Percentiles rank a stretch among this genome's conserved stretches.
Conservation (phyloP, 2,113 vertebrate genomes). For the Myanophis thanlyinensis region DNA sequence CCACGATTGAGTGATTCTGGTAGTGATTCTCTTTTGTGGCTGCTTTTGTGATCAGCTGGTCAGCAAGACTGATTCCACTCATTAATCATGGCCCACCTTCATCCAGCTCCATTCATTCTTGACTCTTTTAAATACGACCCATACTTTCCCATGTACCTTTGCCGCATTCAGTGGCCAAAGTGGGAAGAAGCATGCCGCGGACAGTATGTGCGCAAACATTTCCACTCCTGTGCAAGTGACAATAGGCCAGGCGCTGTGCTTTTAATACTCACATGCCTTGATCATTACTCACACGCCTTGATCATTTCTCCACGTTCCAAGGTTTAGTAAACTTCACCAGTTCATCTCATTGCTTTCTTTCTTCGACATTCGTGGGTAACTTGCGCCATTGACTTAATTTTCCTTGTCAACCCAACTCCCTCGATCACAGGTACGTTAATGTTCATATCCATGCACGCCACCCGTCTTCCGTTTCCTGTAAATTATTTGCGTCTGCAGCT, state of each 20-base stretch:
- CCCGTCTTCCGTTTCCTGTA: not conserved
- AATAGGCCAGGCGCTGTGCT: not conserved
- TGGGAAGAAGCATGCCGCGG: not conserved
- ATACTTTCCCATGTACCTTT: not conserved
- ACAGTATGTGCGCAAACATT: not conserved
- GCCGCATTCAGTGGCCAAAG: not conserved
- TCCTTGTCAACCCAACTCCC: not conserved
- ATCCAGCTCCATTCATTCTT: not conserved
- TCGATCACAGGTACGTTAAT: not conserved
- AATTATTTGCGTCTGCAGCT: not conserved
- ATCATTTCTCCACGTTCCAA: not conserved
- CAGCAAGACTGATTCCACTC: no score
- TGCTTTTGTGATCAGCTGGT: no score
- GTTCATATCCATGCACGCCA: not conserved
- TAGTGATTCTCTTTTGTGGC: slow-evolving; percentile 48
- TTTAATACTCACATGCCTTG: not conserved
- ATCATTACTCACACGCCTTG: no score
- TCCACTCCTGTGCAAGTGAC: slow-evolving; percentile 15
- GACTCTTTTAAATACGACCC: not conserved
- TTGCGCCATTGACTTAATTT: not conserved
- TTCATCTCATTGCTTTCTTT: not conserved
- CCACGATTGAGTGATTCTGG: slow-evolving; percentile 66
- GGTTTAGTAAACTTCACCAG: not conserved
- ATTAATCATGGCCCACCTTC: no score
- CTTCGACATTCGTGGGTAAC: not conserved